A percentile compares a stretch with the other conserved stretches of the same genome.
Evolutionary conservation across 1,140 invertebrate genomes (phyloP).

Genomic region (Brachionus calyciflorus): DNA sequence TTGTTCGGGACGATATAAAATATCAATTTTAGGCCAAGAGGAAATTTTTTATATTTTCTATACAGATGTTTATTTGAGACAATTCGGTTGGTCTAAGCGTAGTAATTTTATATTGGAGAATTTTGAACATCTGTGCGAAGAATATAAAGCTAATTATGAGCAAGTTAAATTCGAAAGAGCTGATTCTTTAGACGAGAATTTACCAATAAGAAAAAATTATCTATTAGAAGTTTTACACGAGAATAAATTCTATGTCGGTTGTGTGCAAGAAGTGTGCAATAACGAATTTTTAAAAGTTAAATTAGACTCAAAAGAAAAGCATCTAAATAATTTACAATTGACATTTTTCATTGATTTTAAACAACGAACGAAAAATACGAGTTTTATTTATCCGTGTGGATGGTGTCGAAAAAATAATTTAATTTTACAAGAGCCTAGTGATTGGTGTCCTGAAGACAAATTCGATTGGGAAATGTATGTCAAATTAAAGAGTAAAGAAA

Average conservation of each 20-base stretch:
- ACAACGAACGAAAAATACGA: neutral
- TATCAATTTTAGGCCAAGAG: neutral
- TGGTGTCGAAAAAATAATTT: conserved; percentile 7
- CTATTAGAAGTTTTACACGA: neutral
- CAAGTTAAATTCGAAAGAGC: neutral
- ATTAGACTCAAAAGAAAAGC: neutral
- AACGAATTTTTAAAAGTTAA: neutral
- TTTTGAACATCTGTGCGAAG: neutral
- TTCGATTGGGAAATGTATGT: conserved; percentile 12
- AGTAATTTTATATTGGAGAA: neutral
- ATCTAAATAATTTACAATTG: neutral
- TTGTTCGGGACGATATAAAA: neutral
- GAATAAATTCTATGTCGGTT: conserved; percentile 9
- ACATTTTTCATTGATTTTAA: conserved; percentile 18
- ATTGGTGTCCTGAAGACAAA: neutral
- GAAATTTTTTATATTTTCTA: neutral
- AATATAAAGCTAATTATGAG: neutral
- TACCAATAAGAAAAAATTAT: conserved; percentile 1
- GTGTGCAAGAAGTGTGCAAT: conserved; percentile 2
- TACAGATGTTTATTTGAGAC: neutral
- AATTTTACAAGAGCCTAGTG: neutral
- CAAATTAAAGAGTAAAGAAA: neutral
- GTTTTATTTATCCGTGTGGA: neutral
- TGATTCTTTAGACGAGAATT: neutral
- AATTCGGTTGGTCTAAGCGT: conserved; percentile 1